phyloP scores from a whole-genome alignment of 2,888 invertebrate species.

The Cryptosula pallasiana region DNA sequence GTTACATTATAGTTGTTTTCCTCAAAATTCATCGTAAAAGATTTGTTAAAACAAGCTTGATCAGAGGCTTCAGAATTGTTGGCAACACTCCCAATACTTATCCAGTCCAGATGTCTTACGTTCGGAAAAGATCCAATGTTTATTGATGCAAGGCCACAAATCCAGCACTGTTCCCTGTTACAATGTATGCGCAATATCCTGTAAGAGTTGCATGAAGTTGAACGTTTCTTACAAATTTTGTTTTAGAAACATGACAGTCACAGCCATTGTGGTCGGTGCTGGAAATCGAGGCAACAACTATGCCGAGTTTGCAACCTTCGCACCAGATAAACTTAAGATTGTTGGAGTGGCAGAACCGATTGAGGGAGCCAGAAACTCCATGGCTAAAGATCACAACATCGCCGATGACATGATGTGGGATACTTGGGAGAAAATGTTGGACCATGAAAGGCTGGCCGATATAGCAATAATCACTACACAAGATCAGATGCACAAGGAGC shows the following conservation, averaged over 20 bases:
- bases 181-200: too few species aligned
- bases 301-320: constrained; percentile 38
- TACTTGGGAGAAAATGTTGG: constrained; percentile 42
- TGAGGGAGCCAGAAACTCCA: constrained; percentile 24
- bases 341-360: constrained; percentile 31
- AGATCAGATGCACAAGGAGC: constrained; percentile 50
- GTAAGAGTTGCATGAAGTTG: too few species aligned
- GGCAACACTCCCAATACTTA: too few species aligned
- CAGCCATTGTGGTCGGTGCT: constrained; percentile 48
- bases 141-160: too few species aligned
- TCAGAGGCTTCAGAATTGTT: too few species aligned
- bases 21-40: too few species aligned
- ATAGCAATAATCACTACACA: constrained; percentile 50
- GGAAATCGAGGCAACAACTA: constrained; percentile 48
- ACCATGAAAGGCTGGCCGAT: constrained; percentile 48
- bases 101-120: too few species aligned
- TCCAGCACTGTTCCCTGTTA: too few species aligned
- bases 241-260: constrained; percentile 30
- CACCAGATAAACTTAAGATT: constrained; percentile 44
- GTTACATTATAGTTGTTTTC: too few species aligned
- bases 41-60: too few species aligned
- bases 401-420: constrained; percentile 27
- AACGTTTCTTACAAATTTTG: neutral
- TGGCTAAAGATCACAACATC: constrained; percentile 27
- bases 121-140: too few species aligned